A percentile compares a stretch with the other conserved stretches of the same genome.
phyloP scores from a whole-genome alignment of 2,113 vertebrate species.

The Scopus umbretta region DNA sequence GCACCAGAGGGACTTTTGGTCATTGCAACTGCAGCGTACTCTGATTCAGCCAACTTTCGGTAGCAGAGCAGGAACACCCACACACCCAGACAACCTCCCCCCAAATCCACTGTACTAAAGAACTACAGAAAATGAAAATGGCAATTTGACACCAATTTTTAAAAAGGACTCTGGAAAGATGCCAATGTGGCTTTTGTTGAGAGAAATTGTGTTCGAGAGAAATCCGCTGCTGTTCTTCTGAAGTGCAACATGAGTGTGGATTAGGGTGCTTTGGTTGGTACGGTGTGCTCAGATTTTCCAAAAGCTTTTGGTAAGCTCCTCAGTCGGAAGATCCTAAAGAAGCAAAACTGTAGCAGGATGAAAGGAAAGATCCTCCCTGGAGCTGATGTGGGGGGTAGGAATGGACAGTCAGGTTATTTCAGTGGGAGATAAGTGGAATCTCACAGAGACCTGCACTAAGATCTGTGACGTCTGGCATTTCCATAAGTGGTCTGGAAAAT shows the following conservation, averaged over 20 bases:
- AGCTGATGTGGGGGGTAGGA: background rate
- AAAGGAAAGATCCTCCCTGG: background rate
- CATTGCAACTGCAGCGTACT: background rate
- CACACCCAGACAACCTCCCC: too few relatives aligned
- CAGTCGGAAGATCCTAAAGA: background rate
- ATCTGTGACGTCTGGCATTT: background rate
- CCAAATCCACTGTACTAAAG: background rate
- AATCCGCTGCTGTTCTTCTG: background rate
- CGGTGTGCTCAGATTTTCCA: background rate
- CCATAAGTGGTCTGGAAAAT: background rate
- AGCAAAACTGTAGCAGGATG: background rate
- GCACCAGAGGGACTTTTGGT: background rate
- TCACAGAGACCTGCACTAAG: background rate
- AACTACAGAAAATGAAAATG: background rate
- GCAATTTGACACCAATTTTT: background rate
- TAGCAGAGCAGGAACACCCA: accelerated
- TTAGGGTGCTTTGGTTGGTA: slow-evolving; percentile 15
- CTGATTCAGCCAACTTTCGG: background rate
- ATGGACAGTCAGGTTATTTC: background rate
- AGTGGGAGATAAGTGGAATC: background rate
- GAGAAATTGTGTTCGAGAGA: background rate
- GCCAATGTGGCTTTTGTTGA: background rate
- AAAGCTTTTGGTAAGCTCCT: slow-evolving; percentile 22
- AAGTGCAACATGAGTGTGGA: background rate
- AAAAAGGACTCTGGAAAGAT: background rate